Conservation (phyloP, 2,888 invertebrate genomes). For the Eupithecia insigniata region DNA sequence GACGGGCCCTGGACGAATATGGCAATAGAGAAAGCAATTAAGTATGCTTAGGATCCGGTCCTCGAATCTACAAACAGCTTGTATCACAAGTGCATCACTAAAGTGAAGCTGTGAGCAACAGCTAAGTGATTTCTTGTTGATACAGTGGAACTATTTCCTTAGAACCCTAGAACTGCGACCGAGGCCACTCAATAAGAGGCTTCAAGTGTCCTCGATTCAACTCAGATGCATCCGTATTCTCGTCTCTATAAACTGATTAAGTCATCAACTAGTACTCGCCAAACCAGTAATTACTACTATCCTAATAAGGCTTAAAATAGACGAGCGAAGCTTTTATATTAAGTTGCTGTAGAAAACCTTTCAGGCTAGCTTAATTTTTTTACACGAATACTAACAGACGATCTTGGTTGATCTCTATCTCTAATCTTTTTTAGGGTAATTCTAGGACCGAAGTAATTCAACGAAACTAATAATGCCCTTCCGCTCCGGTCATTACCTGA, state of each 20-base stretch:
- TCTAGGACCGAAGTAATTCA: not conserved
- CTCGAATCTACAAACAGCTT: not conserved
- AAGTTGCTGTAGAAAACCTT: not conserved
- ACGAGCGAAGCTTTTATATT: not conserved
- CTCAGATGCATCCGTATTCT: slow-evolving; percentile 29
- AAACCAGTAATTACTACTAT: not conserved
- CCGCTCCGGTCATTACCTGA: not conserved
- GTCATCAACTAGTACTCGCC: slow-evolving; percentile 9
- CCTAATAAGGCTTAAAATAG: not conserved
- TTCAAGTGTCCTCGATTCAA: slow-evolving; percentile 30
- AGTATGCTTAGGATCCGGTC: not conserved
- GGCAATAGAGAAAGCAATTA: not conserved
- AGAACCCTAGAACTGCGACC: not conserved
- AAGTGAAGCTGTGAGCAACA: not conserved
- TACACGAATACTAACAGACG: too few relatives aligned
- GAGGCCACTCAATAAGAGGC: slow-evolving; percentile 34
- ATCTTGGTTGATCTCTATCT: too few relatives aligned
- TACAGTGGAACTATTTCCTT: slow-evolving; percentile 1
- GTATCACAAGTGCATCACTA: not conserved
- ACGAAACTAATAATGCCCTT: not conserved
- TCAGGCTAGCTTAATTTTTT: not conserved
- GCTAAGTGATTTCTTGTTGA: not conserved
- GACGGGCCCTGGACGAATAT: not conserved
- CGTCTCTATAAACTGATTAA: slow-evolving; percentile 31
- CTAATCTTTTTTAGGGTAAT: too few relatives aligned